Conservation (phyloP, 2,888 invertebrate species). For the Anodontia alba region DNA sequence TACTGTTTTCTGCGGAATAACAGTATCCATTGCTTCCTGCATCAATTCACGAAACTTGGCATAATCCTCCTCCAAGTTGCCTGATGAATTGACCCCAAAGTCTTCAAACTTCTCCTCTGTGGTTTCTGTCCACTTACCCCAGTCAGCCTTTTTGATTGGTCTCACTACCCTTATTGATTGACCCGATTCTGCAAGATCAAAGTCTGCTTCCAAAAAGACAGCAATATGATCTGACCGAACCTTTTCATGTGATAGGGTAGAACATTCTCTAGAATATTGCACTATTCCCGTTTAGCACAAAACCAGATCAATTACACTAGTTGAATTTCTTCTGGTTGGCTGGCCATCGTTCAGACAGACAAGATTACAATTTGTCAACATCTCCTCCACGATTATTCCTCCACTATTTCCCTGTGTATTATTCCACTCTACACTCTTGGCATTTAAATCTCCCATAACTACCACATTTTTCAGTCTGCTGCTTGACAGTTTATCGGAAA, state of each 20-base stretch:
- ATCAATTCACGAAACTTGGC: neutral
- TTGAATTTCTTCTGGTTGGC: neutral
- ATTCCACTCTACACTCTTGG: neutral
- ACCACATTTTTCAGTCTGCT: neutral
- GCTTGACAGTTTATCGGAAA: neutral
- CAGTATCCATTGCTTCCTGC: neutral
- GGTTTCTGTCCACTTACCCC: neutral
- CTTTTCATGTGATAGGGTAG: too few relatives aligned
- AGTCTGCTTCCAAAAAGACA: too few relatives aligned
- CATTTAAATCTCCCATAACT: neutral
- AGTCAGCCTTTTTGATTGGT: neutral
- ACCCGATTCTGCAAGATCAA: too few relatives aligned
- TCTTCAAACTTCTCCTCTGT: neutral
- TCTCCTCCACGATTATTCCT: neutral
- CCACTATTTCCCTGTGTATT: neutral
- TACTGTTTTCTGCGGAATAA: too few relatives aligned
- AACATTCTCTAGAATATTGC: too few relatives aligned
- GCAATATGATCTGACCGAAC: too few relatives aligned
- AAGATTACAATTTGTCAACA: neutral
- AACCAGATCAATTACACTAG: neutral
- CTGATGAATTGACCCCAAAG: neutral
- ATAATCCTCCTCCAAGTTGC: neutral
- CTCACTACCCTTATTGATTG: neutral
- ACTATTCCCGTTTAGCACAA: neutral
- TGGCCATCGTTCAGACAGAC: neutral